These are phyloP conservation scores for Protobothrops flavoviridis DNA, from an alignment of 2,113 vertebrate species.

Conservation along the genomic window DNA sequence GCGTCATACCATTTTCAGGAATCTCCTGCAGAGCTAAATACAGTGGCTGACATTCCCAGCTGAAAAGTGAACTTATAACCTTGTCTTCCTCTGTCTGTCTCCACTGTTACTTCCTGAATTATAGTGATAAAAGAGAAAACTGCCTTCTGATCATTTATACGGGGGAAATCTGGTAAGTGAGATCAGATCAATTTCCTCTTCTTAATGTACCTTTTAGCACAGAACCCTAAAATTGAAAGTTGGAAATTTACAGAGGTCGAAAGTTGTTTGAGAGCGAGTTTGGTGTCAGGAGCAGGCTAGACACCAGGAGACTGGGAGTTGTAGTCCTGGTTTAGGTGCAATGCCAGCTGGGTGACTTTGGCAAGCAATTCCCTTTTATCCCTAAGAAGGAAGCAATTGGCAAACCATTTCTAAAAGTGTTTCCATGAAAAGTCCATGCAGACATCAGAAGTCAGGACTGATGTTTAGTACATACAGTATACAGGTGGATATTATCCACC, in stretches of 20 bases:
- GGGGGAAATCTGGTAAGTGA: constrained; percentile 38
- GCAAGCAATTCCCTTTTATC: not conserved
- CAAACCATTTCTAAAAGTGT: not conserved
- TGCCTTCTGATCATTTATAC: constrained; percentile 25
- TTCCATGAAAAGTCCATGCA: not conserved
- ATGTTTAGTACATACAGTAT: not conserved
- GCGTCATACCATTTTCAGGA: constrained; percentile 51
- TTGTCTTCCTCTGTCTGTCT: constrained; percentile 51
- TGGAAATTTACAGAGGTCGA: not conserved
- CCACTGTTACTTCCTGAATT: constrained; percentile 49
- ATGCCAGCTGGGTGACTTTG: not conserved
- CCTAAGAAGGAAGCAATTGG: not conserved
- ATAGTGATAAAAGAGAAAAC: constrained; percentile 43
- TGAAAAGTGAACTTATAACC: constrained; percentile 74
- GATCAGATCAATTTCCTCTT: constrained; percentile 63
- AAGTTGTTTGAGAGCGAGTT: not conserved
- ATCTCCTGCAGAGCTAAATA: constrained; percentile 41
- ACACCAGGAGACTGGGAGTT: not conserved
- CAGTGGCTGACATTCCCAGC: constrained; percentile 64
- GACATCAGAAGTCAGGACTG: not conserved
- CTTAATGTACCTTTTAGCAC: not conserved
- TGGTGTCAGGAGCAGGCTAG: not conserved
- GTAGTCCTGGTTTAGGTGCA: not conserved
- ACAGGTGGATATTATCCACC: not conserved
- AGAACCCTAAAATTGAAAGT: not conserved